Evolutionary conservation across 2,797 vertebrate genomes (phyloP).

Genomic region (Darevskia nairensis): DNA sequence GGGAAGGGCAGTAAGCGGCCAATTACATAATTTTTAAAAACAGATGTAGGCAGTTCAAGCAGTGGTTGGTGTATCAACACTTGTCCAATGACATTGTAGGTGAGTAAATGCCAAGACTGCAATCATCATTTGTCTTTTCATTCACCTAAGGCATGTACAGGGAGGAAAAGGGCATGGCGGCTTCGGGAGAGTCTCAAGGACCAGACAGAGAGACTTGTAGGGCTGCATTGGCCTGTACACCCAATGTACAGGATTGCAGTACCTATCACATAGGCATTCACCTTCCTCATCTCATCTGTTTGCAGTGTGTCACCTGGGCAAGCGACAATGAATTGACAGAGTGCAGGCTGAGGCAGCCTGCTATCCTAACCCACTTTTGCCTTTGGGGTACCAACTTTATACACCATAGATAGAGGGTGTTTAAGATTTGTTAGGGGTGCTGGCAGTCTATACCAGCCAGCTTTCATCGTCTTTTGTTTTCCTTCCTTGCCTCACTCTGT

Average conservation of each 20-base stretch:
- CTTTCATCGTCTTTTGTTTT: conserved; percentile 1
- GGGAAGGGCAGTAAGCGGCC: background rate
- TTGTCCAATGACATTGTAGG: no score
- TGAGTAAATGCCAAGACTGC: no score
- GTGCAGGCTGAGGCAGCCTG: background rate
- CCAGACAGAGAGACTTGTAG: no score
- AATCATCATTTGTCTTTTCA: no score
- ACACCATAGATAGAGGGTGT: background rate
- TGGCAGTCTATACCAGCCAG: background rate
- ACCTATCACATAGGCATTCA: background rate
- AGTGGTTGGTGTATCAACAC: no score
- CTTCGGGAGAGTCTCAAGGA: no score
- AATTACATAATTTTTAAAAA: background rate
- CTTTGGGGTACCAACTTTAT: background rate
- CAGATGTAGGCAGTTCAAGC: background rate
- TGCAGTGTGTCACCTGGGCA: background rate
- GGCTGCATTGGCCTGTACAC: no score
- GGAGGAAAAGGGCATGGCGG: no score
- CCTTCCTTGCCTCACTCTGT: background rate
- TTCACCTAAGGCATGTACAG: no score
- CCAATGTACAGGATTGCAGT: no score
- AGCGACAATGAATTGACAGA: conserved; percentile 2
- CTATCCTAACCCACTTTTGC: background rate
- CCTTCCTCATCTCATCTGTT: background rate
- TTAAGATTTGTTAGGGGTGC: conserved; percentile 8